Conservation (phyloP, 2,888 invertebrate genomes). For the Cremastobaeus sp. region DNA sequence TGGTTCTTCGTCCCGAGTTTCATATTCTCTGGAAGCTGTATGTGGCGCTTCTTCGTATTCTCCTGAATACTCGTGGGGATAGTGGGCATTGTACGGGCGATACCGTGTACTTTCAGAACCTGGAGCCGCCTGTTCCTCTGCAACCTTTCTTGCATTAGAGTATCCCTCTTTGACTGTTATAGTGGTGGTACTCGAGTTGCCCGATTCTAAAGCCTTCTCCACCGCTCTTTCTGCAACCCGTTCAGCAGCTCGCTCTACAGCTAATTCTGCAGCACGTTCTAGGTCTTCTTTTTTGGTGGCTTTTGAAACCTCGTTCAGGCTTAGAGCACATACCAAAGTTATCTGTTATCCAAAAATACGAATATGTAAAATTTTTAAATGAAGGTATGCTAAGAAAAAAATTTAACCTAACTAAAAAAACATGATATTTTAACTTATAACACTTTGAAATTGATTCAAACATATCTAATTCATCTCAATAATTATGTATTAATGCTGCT, state of each 20-base stretch:
- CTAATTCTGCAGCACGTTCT: constrained; percentile 74
- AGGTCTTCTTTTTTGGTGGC: constrained; percentile 66
- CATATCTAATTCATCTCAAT: too few relatives aligned
- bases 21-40: too few relatives aligned
- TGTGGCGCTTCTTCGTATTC: neutral
- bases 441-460: too few relatives aligned
- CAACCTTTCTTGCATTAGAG: constrained; percentile 68
- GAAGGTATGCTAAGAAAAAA: too few relatives aligned
- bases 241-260: constrained; percentile 75
- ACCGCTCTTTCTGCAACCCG: constrained; percentile 74
- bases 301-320: constrained; percentile 13
- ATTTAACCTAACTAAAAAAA: too few relatives aligned
- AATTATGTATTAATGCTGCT: too few relatives aligned
- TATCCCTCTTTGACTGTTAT: constrained; percentile 71
- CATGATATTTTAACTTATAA: too few relatives aligned
- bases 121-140: constrained; percentile 64
- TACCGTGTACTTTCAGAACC: constrained; percentile 63
- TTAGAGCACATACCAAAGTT: constrained; percentile 18
- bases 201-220: constrained; percentile 73
- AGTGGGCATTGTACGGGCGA: constrained; percentile 6
- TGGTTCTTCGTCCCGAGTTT: too few relatives aligned
- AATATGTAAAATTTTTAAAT: too few relatives aligned
- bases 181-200: constrained; percentile 70
- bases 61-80: constrained; percentile 13
- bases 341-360: constrained; percentile 18